Base-by-base conservation (phyloP, 2,888 invertebrate genomes). In the Acrobasis consociella region DNA sequence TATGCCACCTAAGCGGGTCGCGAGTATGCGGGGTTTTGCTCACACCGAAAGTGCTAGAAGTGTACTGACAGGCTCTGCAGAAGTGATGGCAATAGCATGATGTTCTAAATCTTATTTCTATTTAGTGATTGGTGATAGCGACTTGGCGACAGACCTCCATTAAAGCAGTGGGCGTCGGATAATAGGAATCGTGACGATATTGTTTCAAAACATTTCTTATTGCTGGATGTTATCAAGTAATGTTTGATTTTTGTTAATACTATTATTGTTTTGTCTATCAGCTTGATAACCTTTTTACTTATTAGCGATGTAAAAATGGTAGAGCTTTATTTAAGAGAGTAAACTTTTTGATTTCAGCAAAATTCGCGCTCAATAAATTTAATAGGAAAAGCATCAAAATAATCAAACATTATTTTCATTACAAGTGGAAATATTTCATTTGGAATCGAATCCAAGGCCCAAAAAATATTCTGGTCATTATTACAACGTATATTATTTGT, bases 21-120 rank as follows among this genome's bases (percentile, higher is more conserved):
- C 63, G 72, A 71, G 63, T 70, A 80, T 82, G 86, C 83, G 74
- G 84, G 83, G 75, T 72, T 31, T 31, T 78, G 83, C 78, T 82
- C 72, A 88, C 86, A 87, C 73, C 80, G 81, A 81, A 67, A 74
- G 87, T 89, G 89, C 89, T 80, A 74, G 81, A 81, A 72, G 81
- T 86, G 84, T 85, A 70, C 79, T 85, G 82, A 77, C 69, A 81
- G 81, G 79, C 79, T 75, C 69, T 77, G 75, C 80, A 75, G 76
- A 82, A 76, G 70, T 76, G 56, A 58, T 58, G 77, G 81, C 80
- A 74, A 76, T 81, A 85, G 86, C 86, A 78, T 84, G 77, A 9
- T 46, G 11, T 58, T 17, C 9, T 37, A 9, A 38, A 11, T 55
- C 31, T 31, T 31, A 31, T 31, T 31, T 31, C 31, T 8, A 31